Base-by-base conservation (phyloP, 2,888 invertebrate genomes). In the Oasisia sp. region DNA sequence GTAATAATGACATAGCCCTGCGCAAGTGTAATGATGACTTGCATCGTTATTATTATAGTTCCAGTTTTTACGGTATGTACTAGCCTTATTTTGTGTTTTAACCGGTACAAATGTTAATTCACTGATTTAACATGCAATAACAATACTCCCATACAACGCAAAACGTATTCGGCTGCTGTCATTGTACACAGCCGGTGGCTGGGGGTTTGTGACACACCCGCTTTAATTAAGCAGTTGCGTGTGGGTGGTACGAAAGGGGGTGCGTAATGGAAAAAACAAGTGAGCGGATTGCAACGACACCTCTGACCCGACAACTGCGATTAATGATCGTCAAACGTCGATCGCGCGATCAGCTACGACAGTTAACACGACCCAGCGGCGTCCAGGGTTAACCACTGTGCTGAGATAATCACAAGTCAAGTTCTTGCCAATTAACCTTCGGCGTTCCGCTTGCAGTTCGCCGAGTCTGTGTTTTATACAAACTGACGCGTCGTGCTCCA, bases 401-500 rank as follows among this genome's bases (percentile, higher is more conserved):
- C 27, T 5, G 27, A 7, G 19, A 19, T 74, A 74, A 74, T 74
- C 74, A 27, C 0, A 5, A 74, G 74, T 19, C 74, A 74, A 74
- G 74, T 74, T 74, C 74, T 74, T 74, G 74, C 74, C 74, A 74
- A 74, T 74, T 74, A 74, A 74, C 74, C 27, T 74, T 74, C 27
- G 19, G 27, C 74, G 74, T 74, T n/a, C n/a, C 74, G 27, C 74
- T 27, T 19, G 27, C 74, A 27, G 19, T 27, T 27, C 74, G 74
- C 74, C 74, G 27, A 19, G 74, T 74, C 74, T 74, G 74, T 74
- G 27, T 19, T 74, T 74, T 74, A 74, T n/a, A 74, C 74, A 27
- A 74, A 74, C 19, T 74, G 74, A 74, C 74, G 74, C 74, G 74
- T 74, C 74, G 74, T 74, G 74, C 74, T 74, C n/a, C 74, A 74